Evolutionary conservation across 2,888 invertebrate species (phyloP).

Genomic region (Netelia fuscicornis): DNA sequence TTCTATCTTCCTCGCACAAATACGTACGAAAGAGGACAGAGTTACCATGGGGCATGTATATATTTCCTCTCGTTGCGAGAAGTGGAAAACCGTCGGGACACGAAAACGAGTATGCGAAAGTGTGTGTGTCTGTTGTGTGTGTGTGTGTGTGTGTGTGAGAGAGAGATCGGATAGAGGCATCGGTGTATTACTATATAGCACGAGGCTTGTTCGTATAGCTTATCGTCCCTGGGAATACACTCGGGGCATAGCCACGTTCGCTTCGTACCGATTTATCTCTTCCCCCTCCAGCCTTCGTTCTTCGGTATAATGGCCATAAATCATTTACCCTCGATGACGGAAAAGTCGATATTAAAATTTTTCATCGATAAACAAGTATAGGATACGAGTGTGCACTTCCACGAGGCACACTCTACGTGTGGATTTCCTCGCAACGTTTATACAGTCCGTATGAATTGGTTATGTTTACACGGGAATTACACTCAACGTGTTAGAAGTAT

Average conservation of each 20-base stretch:
- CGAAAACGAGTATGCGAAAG: conserved; percentile 21
- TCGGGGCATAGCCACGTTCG: conserved; percentile 42
- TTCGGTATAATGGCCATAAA: conserved; percentile 54
- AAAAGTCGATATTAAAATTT: conserved; percentile 66
- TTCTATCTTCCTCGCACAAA: conserved; percentile 48
- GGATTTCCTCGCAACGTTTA: not conserved
- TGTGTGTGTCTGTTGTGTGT: not conserved
- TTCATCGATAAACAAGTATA: conserved; percentile 44
- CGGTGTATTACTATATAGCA: conserved; percentile 34
- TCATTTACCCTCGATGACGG: conserved; percentile 64
- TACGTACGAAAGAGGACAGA: conserved; percentile 65
- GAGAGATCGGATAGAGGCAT: conserved; percentile 42
- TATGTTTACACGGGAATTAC: not conserved
- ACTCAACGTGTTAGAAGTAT: not conserved
- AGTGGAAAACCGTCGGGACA: conserved; percentile 61
- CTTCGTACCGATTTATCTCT: conserved; percentile 59
- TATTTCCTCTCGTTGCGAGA: conserved; percentile 55
- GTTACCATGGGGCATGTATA: conserved; percentile 59
- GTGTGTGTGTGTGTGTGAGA: not conserved
- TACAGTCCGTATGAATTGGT: not conserved
- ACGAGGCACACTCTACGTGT: not conserved
- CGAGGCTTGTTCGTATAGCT: conserved; percentile 56
- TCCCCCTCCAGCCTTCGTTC: conserved; percentile 31
- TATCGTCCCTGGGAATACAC: conserved; percentile 63
- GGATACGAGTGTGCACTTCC: conserved; percentile 2